Conservation (phyloP, 2,113 vertebrate species). For the Sinocyclocheilus grahami region DNA sequence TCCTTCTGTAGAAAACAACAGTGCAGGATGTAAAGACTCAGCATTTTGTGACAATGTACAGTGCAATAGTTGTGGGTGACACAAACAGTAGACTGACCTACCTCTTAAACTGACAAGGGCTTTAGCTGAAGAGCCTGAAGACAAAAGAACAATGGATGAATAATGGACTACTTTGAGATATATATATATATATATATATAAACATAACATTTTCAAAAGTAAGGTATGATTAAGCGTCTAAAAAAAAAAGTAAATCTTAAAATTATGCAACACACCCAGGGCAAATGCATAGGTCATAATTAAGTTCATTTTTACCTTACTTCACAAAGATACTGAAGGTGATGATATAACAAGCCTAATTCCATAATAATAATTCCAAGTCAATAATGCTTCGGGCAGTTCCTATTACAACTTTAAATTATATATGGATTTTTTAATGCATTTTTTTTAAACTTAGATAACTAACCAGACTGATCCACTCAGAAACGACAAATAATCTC, state of each 20-base stretch:
- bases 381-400: not conserved
- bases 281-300: not conserved
- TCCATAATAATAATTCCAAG: not conserved
- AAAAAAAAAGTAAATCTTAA: not conserved
- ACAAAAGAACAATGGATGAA: constrained; percentile 45
- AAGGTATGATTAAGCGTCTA: not conserved
- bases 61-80: not conserved
- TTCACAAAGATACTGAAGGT: not conserved
- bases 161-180: too few species aligned
- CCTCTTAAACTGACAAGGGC: constrained; percentile 98
- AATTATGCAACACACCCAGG: not conserved
- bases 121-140: constrained; percentile 94
- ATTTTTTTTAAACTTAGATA: too few species aligned
- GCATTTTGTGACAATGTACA: not conserved
- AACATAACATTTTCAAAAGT: not conserved
- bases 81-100: constrained; percentile 65
- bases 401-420: too few species aligned
- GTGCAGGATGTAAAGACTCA: not conserved
- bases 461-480: not conserved
- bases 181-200: not conserved
- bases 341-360: not conserved
- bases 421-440: too few species aligned
- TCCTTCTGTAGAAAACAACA: constrained; percentile 81
- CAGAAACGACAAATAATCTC: not conserved
- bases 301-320: not conserved